Evolutionary conservation across 2,888 invertebrate genomes (phyloP).

Genomic region (Tetranychus piercei): DNA sequence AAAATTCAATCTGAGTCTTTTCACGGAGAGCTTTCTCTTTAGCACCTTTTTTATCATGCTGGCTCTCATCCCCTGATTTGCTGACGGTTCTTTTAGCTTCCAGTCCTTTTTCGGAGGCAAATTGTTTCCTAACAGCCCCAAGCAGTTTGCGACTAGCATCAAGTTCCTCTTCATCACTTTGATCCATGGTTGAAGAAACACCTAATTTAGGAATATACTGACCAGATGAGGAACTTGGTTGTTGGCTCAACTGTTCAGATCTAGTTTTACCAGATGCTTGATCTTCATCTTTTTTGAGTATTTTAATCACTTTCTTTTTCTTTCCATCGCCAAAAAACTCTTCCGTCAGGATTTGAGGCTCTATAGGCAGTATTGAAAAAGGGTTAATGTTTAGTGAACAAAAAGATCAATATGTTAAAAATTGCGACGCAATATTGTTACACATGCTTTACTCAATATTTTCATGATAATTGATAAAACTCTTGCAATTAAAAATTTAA

Average conservation of each 20-base stretch:
- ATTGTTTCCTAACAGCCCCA: neutral
- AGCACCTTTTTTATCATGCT: conserved; percentile 24
- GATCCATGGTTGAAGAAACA: neutral
- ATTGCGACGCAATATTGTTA: no score
- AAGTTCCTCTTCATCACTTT: neutral
- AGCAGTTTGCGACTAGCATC: neutral
- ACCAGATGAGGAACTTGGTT: neutral
- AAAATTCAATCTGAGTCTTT: conserved; percentile 26
- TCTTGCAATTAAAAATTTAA: neutral
- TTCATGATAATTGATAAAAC: neutral
- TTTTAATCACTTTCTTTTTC: conserved; percentile 3
- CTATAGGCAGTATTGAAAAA: neutral
- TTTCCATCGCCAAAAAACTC: conserved; percentile 14
- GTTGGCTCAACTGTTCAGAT: neutral
- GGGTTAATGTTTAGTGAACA: no score
- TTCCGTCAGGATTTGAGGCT: conserved; percentile 16
- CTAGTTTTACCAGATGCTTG: neutral
- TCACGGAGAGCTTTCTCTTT: conserved; percentile 25
- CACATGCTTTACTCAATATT: no score
- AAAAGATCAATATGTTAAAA: neutral
- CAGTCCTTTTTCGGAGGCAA: conserved; percentile 17
- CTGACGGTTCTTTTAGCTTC: conserved; percentile 21
- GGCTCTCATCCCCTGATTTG: conserved; percentile 20
- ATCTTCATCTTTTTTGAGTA: conserved; percentile 9
- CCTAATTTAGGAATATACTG: neutral